Base-by-base conservation (phyloP, 2,797 vertebrate genomes). In the Tenualosa thibaudeaui region DNA sequence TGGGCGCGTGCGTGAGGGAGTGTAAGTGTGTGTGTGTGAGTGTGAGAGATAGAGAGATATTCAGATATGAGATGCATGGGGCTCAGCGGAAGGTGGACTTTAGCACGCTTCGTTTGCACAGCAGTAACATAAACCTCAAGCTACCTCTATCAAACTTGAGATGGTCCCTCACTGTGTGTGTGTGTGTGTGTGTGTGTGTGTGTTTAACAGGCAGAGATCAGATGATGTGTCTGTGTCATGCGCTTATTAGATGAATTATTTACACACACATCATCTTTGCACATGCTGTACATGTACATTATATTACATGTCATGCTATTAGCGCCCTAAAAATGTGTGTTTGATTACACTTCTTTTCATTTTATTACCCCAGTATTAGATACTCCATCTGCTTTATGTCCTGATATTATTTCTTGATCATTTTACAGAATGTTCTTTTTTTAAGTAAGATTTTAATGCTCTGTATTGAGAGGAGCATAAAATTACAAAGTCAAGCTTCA, bases 341-440 rank as follows among this genome's bases (percentile, higher is more conserved):
- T 5, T 65, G 24, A 24, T 24, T 24, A 65, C 62, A 65, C 5
- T 65, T 24, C 1, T 31, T 31, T 31, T 31, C 0, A 31, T 31
- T 31, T 22, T 2, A n/a, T 62, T 9, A n/a, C n/a, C 6, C 24
- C 60, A n/a, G 22, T 62, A 24, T n/a, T 62, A 24, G 4, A 24
- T 8, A n/a, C 1, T 62, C 1, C 22, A 7, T 62, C 60, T 62
- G 22, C n/a, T 6, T 51, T 86, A 83, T 51, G 50, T 8, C 50
- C 0, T 31, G 31, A 31, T 31, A 31, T 31, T 1, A 31, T 31
- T 51, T 51, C 8, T 89, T 84, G 86, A 60, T 81, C 83, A 84
- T 68, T 87, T 50, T 86, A 86, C 89, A 86, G 86, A 90, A 81
- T 90, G 60, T 51, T 68, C 1, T 56, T 56, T 56, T 56, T 62